Evolutionary conservation across 1,140 invertebrate species (phyloP).

Genomic region (Rhyacophila brunnea): DNA sequence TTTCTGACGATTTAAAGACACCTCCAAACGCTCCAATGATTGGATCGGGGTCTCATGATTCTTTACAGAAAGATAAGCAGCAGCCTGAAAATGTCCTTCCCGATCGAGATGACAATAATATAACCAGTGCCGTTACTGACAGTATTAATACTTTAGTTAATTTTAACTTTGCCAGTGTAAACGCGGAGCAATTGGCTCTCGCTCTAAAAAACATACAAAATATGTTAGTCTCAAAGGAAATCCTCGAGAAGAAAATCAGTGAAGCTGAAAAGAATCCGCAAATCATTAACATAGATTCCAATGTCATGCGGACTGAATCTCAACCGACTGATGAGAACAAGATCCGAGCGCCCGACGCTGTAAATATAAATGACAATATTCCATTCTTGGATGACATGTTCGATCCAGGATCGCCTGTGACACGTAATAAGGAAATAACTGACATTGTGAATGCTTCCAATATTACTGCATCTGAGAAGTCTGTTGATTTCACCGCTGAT

Average conservation of each 20-base stretch:
- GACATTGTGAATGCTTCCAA: not conserved
- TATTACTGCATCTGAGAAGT: slow-evolving; percentile 1
- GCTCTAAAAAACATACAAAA: slow-evolving; percentile 28
- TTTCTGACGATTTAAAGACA: slow-evolving; percentile 25
- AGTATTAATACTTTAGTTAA: slow-evolving; percentile 27
- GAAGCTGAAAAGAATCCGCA: not conserved
- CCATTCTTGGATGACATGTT: slow-evolving; percentile 54
- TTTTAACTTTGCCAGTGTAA: slow-evolving; percentile 28
- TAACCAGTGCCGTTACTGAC: slow-evolving; percentile 31
- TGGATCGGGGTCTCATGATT: slow-evolving; percentile 21
- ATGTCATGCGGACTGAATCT: not conserved
- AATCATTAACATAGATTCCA: not conserved
- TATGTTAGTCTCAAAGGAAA: slow-evolving; percentile 1
- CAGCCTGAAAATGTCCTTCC: not conserved
- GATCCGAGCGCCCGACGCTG: not conserved
- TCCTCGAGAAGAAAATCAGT: not conserved
- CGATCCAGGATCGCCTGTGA: slow-evolving; percentile 44
- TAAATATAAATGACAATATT: slow-evolving; percentile 35
- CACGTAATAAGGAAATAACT: not conserved
- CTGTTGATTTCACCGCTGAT: not conserved
- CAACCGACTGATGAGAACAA: not conserved
- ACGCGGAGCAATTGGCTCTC: slow-evolving; percentile 20
- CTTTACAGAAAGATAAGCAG: not conserved
- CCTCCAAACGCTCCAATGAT: slow-evolving; percentile 35
- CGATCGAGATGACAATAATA: not conserved